These are phyloP conservation scores for Sus scrofa DNA, from an alignment of 2,113 vertebrate genomes.

Conservation along the genomic window T2T-Sscrofa CM000821.6:43839501-43840000, in stretches of 20 bases:
- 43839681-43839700: slow-evolving; percentile 96
- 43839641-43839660: slow-evolving; percentile 93
- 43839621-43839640: slow-evolving; percentile 97
- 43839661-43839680: slow-evolving; percentile 98
- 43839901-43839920: neutral
- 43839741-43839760: slow-evolving; percentile 99
- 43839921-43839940: slow-evolving; percentile 19
- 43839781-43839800: slow-evolving; percentile 98
- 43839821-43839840: slow-evolving; percentile 96
- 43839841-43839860: slow-evolving; percentile 96
- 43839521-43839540: slow-evolving; percentile 99
- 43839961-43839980: slow-evolving; percentile 4
- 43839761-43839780: slow-evolving; percentile 98
- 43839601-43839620: slow-evolving; percentile 98
- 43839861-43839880: slow-evolving; percentile 99
- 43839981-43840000: slow-evolving; percentile 63
- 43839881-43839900: slow-evolving; percentile 75
- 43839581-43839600: slow-evolving; percentile 96
- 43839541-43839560: slow-evolving; percentile 99
- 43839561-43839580: slow-evolving; percentile 99
- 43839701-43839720: slow-evolving; percentile 97
- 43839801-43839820: slow-evolving; percentile 99
- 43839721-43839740: slow-evolving; percentile 95
- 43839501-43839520: slow-evolving; percentile 95
- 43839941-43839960: slow-evolving; percentile 83